Evolutionary conservation across 2,888 invertebrate species (phyloP).

Genomic region (Aphrophora alni): DNA sequence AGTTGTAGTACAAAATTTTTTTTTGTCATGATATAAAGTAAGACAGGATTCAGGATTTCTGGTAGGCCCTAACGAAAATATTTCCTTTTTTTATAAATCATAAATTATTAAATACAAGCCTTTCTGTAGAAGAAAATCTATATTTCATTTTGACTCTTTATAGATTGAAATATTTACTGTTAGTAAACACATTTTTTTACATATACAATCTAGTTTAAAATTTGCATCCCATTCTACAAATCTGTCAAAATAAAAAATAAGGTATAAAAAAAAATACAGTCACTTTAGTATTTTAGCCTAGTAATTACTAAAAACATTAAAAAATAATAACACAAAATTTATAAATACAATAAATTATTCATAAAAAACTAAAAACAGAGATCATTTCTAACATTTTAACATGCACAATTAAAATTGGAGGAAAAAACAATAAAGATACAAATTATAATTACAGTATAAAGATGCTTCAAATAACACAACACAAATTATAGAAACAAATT

Average conservation of each 20-base stretch:
- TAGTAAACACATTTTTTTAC: not conserved
- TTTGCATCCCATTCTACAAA: not conserved
- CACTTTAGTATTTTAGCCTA: not conserved
- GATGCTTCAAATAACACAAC: not conserved
- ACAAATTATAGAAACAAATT: not conserved
- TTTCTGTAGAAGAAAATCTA: too few relatives aligned
- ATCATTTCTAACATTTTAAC: not conserved
- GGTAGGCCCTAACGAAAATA: too few relatives aligned
- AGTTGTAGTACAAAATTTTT: too few relatives aligned
- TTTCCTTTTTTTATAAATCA: too few relatives aligned
- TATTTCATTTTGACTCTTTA: too few relatives aligned
- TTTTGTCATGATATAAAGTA: too few relatives aligned
- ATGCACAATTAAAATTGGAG: not conserved
- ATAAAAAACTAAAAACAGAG: constrained; percentile 9
- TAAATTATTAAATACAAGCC: too few relatives aligned
- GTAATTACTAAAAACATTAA: not conserved
- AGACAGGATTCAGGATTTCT: too few relatives aligned
- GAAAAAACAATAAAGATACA: not conserved
- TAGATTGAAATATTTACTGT: too few relatives aligned
- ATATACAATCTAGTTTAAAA: not conserved
- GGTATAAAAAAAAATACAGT: not conserved
- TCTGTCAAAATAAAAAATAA: not conserved
- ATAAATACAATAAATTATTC: constrained; percentile 2
- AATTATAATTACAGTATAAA: not conserved
- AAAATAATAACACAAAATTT: not conserved